Conservation (phyloP, 2,113 vertebrate genomes). For the Antennarius striatus region DNA sequence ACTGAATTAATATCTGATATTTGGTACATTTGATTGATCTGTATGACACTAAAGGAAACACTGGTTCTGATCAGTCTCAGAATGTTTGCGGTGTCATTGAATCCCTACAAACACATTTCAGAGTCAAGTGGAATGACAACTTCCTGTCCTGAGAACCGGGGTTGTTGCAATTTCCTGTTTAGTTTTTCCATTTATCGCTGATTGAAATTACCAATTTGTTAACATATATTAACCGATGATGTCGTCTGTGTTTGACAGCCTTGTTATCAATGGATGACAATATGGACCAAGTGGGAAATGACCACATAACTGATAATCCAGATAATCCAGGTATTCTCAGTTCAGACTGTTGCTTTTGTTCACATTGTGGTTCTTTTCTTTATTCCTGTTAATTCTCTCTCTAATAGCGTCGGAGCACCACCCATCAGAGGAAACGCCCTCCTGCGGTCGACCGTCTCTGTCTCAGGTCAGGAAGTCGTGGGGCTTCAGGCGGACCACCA, state of each 20-base stretch:
- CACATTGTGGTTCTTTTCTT: not conserved
- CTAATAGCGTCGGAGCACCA: constrained; percentile 70
- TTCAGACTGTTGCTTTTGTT: not conserved
- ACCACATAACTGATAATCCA: constrained; percentile 1
- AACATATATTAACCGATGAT: constrained; percentile 16
- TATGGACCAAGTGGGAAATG: constrained; percentile 52
- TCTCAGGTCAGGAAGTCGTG: constrained; percentile 91
- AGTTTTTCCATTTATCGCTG: not conserved
- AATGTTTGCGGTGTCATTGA: too few relatives aligned
- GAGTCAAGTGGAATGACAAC: too few relatives aligned
- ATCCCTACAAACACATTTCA: too few relatives aligned
- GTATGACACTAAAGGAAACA: too few relatives aligned
- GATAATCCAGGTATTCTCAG: constrained; percentile 51
- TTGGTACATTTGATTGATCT: too few relatives aligned
- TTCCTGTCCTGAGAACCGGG: too few relatives aligned
- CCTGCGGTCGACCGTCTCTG: constrained; percentile 79
- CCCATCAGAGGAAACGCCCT: constrained; percentile 62
- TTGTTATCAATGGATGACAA: constrained; percentile 63
- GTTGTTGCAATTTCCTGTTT: too few relatives aligned
- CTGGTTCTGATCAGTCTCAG: too few relatives aligned
- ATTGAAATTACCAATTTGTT: not conserved
- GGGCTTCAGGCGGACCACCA: constrained; percentile 93
- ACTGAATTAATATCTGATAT: too few relatives aligned
- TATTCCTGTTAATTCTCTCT: constrained; percentile 8
- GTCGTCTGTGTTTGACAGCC: constrained; percentile 38